Percentiles rank a stretch among this genome's conserved stretches.
phyloP scores from a whole-genome alignment of 2,113 vertebrate genomes.

The Aegypius monachus region DNA sequence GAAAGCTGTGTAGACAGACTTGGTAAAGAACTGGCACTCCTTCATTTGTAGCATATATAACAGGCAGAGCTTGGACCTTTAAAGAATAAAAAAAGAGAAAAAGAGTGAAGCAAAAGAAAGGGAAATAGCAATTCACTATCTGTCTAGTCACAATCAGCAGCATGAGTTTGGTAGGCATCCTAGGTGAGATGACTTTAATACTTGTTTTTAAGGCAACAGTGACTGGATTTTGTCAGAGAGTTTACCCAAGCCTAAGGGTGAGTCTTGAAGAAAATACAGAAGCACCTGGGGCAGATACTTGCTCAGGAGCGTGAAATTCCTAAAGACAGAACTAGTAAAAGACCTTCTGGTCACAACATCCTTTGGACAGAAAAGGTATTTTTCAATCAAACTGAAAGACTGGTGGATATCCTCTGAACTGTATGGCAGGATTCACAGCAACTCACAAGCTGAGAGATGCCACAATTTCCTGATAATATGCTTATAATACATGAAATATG shows the following conservation, averaged over 20 bases:
- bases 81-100: not conserved
- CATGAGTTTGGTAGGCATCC: not conserved
- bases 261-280: not conserved
- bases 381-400: not conserved
- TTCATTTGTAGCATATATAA: not conserved
- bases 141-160: not conserved
- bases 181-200: not conserved
- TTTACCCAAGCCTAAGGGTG: not conserved
- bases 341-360: not conserved
- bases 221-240: not conserved
- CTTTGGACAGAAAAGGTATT: not conserved
- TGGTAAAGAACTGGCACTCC: not conserved
- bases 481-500: not conserved
- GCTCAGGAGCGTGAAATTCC: not conserved
- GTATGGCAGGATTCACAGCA: not conserved
- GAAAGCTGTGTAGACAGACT: not conserved
- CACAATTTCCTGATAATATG: not conserved
- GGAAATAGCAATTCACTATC: not conserved
- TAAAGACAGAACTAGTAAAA: not conserved
- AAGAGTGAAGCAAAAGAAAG: not conserved
- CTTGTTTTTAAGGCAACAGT: not conserved
- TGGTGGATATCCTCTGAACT: not conserved
- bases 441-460: not conserved
- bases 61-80: not conserved
- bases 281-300: not conserved